phyloP scores from a whole-genome alignment of 1,140 invertebrate genomes.

The Drosophila nigromelanica region DNA sequence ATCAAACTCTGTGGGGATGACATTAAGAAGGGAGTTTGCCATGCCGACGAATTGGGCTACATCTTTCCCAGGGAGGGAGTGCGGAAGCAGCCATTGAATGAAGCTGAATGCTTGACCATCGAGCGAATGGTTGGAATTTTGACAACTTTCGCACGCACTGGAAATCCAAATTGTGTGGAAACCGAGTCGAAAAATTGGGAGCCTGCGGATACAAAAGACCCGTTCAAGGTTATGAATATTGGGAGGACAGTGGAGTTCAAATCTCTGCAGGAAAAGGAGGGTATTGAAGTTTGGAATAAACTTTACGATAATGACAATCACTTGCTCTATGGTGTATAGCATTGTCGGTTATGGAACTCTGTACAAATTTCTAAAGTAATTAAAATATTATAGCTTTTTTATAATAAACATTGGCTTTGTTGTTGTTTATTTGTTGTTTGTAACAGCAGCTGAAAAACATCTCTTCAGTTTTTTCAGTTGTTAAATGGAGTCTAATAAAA shows the following conservation, averaged over 20 bases:
- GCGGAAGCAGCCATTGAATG: slow-evolving; percentile 64
- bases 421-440: too few species aligned
- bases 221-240: slow-evolving; percentile 58
- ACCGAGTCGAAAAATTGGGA: slow-evolving; percentile 42
- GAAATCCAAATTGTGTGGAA: slow-evolving; percentile 71
- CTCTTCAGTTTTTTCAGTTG: too few species aligned
- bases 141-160: slow-evolving; percentile 83
- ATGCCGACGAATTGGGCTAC: slow-evolving; percentile 88
- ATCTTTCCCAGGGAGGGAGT: slow-evolving; percentile 85
- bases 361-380: not conserved
- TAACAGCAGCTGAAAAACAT: too few species aligned
- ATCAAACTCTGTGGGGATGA: slow-evolving; percentile 66
- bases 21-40: slow-evolving; percentile 83
- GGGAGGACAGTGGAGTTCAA: slow-evolving; percentile 39
- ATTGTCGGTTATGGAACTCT: too few species aligned
- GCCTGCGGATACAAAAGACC: slow-evolving; percentile 39
- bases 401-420: too few species aligned
- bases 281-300: slow-evolving; percentile 61
- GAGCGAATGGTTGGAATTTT: slow-evolving; percentile 78
- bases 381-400: too few species aligned
- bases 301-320: slow-evolving; percentile 36
- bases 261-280: slow-evolving; percentile 48
- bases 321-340: slow-evolving; percentile 24
- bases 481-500: not conserved
- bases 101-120: slow-evolving; percentile 71